phyloP scores from a whole-genome alignment of 2,113 vertebrate species.

The Connochaetes taurinus region DNA sequence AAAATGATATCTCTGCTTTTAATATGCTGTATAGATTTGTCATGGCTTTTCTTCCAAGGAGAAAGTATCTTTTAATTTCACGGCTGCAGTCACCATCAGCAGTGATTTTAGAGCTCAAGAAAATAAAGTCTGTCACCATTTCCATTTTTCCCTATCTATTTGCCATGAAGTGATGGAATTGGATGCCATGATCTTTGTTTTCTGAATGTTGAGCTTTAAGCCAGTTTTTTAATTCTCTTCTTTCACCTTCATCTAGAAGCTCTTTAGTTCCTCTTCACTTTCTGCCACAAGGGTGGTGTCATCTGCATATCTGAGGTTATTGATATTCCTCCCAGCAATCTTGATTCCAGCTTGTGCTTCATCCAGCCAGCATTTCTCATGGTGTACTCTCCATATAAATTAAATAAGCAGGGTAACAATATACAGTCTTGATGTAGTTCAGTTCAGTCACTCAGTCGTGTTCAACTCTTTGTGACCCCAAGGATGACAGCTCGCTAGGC shows the following conservation, averaged over 20 bases:
- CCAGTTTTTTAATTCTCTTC: neutral
- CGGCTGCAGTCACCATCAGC: neutral
- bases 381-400: neutral
- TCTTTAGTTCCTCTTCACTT: neutral
- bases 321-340: neutral
- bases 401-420: neutral
- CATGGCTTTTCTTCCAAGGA: too few relatives aligned
- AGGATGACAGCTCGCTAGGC: neutral
- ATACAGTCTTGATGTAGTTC: neutral
- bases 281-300: neutral
- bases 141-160: neutral
- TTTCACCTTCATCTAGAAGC: neutral
- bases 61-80: too few relatives aligned
- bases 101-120: neutral
- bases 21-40: too few relatives aligned
- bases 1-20: too few relatives aligned
- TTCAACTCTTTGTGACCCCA: neutral
- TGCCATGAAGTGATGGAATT: neutral
- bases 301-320: neutral
- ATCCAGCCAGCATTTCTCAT: neutral
- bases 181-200: neutral
- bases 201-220: neutral
- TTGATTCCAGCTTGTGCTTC: neutral
- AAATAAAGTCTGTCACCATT: neutral
- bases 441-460: neutral